Evolutionary conservation across 2,888 invertebrate species (phyloP).

Genomic region (Caenorhabditis japonica): DNA sequence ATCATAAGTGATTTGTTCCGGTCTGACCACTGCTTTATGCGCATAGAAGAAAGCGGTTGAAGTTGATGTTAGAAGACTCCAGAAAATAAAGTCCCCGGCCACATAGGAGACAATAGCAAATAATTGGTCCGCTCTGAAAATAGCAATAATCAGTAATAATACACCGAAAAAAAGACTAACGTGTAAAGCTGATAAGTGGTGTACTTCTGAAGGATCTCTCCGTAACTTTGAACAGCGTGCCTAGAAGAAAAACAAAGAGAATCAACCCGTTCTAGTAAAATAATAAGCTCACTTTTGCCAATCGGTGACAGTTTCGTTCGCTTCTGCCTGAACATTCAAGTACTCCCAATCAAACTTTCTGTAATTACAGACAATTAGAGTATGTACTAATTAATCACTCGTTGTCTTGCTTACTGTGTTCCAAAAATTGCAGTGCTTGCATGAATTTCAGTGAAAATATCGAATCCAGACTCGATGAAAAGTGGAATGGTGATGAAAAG

Average conservation of each 20-base stretch:
- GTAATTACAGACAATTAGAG: no score
- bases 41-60: constrained; percentile 53
- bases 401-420: constrained; percentile 32
- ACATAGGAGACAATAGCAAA: constrained; percentile 48
- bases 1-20: constrained; percentile 56
- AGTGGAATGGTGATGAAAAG: constrained; percentile 53
- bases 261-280: neutral
- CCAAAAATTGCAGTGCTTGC: constrained; percentile 52
- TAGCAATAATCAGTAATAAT: neutral
- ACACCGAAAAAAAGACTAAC: constrained; percentile 4
- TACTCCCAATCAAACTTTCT: constrained; percentile 37
- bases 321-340: constrained; percentile 26
- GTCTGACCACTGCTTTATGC: constrained; percentile 53
- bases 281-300: constrained; percentile 39
- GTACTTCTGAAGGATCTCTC: constrained; percentile 51
- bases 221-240: constrained; percentile 48
- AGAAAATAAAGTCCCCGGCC: constrained; percentile 53
- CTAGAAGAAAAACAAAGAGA: constrained; percentile 17
- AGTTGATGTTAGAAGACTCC: constrained; percentile 52
- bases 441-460: constrained; percentile 60
- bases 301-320: constrained; percentile 29
- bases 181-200: constrained; percentile 60
- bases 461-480: constrained; percentile 57
- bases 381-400: no score
- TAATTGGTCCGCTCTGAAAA: constrained; percentile 35